Evolutionary conservation across 2,888 invertebrate genomes (phyloP), one percentile per base, ranked within the genome.

Genomic region (Deroplatys truncata): DNA sequence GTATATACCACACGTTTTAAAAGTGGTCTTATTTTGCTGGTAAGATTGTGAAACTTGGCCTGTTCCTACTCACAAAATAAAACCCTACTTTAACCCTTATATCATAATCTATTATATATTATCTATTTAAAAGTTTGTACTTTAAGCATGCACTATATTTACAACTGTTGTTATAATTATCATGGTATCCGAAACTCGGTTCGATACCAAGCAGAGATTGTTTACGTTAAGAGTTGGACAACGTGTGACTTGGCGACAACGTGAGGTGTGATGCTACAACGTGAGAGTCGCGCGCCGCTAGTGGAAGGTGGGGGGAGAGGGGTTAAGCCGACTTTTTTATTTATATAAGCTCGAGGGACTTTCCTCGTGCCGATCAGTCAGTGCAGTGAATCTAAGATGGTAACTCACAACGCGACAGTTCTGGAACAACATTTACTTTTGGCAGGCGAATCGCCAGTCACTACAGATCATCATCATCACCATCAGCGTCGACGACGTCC

Each of bases 401-500:
- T 91, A 87, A 91, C 91, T 88, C 91, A 88, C 88, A 90, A 90
- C 85, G 91, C 91, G 16, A 90, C 91, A 20, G 89, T 90, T 35
- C 89, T 91, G 89, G 91, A 91, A 31, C 89, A 91, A 72, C 91
- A 91, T 87, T 84, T 91, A 5, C 88, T 91, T 20, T 56, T 90
- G 87, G 87, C 89, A 20, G 89, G 89, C 9, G 88, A 90, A 28
- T 84, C 89, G 10, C 90, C 90, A 13, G 43, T 89, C n/a, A 84
- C 35, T 4, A 84, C 29, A 28, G 84, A 84, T n/a, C 82, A 87
- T 16, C 86, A 35, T n/a, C 86, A 86, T 31, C 86, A 89, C 28
- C 83, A 35, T 7, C 82, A 49, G 16, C 49, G 88, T 7, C 43
- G 85, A 2, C 28, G 86, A 28, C 72, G 82, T 16, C 16, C 86